Evolutionary conservation across 2,888 invertebrate genomes (phyloP).

Genomic region (Gasteruption jaculator): DNA sequence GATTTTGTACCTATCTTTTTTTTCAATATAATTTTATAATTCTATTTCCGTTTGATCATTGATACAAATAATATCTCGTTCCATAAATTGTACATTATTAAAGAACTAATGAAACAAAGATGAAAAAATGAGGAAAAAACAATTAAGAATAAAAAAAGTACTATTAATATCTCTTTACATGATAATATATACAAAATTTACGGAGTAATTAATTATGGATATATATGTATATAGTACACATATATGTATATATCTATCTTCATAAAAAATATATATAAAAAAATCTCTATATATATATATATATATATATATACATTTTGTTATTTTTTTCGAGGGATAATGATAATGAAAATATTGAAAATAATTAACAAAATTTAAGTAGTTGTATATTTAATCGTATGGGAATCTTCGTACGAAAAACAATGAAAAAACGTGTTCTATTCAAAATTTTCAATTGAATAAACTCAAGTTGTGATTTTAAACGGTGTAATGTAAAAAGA

Average conservation of each 20-base stretch:
- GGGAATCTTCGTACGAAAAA: conserved; percentile 29
- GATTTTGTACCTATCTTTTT: too few relatives aligned
- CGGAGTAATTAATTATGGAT: conserved; percentile 37
- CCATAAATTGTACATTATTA: conserved; percentile 46
- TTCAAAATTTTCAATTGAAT: conserved; percentile 27
- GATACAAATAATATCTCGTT: conserved; percentile 6
- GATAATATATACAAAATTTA: conserved; percentile 44
- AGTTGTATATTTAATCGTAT: conserved; percentile 30
- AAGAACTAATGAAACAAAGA: too few relatives aligned
- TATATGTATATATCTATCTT: conserved; percentile 34
- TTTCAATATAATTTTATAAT: too few relatives aligned
- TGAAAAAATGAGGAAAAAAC: too few relatives aligned
- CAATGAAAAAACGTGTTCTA: conserved; percentile 34
- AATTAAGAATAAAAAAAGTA: conserved; percentile 39
- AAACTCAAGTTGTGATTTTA: conserved; percentile 32
- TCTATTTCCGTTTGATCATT: conserved; percentile 11
- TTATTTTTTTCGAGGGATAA: conserved; percentile 38
- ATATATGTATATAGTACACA: conserved; percentile 41
- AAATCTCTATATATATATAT: conserved; percentile 23
- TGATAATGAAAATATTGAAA: too few relatives aligned
- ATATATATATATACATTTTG: conserved; percentile 38
- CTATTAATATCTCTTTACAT: conserved; percentile 47
- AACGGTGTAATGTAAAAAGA: conserved; percentile 27
- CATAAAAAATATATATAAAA: conserved; percentile 24
- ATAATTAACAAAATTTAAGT: conserved; percentile 29